phyloP scores from a whole-genome alignment of 2,888 invertebrate species.

The Drosophila sordidapex region DNA sequence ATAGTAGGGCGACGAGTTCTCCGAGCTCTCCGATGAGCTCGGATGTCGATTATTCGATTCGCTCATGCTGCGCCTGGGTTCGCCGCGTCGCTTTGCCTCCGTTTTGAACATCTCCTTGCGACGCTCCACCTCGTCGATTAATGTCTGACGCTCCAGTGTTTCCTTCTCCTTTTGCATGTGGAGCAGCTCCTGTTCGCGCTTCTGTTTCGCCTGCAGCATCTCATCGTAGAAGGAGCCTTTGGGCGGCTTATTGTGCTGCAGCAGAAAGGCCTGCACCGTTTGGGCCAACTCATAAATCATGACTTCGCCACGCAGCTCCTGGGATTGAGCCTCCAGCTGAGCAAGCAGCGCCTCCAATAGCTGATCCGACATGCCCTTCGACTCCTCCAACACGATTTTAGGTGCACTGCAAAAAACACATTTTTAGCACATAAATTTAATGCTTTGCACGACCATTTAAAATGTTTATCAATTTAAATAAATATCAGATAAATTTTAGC shows the following conservation, averaged over 20 bases:
- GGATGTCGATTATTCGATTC: conserved; percentile 85
- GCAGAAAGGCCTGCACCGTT: conserved; percentile 91
- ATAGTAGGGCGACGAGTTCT: conserved; percentile 85
- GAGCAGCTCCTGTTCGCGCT: conserved; percentile 88
- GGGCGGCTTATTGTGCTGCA: conserved; percentile 92
- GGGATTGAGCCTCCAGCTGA: conserved; percentile 87
- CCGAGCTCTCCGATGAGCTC: conserved; percentile 87
- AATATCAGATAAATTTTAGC: neutral
- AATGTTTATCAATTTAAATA: neutral
- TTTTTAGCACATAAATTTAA: neutral
- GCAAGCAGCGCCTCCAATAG: conserved; percentile 87
- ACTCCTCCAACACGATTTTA: conserved; percentile 89
- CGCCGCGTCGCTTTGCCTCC: conserved; percentile 87
- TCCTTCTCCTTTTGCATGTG: conserved; percentile 88
- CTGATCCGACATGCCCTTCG: conserved; percentile 91
- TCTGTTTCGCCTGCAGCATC: conserved; percentile 91
- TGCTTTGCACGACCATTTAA: neutral
- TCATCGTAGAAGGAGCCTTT: conserved; percentile 95
- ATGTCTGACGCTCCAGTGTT: conserved; percentile 89
- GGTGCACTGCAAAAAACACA: conserved; percentile 87
- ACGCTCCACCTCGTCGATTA: conserved; percentile 91
- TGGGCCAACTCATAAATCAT: conserved; percentile 94
- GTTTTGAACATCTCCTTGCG: conserved; percentile 91
- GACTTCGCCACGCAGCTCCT: conserved; percentile 89
- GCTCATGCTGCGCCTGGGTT: conserved; percentile 85